Evolutionary conservation across 1,140 invertebrate genomes (phyloP), one percentile per base, ranked within the genome.

Genomic region (Manduca sexta): DNA sequence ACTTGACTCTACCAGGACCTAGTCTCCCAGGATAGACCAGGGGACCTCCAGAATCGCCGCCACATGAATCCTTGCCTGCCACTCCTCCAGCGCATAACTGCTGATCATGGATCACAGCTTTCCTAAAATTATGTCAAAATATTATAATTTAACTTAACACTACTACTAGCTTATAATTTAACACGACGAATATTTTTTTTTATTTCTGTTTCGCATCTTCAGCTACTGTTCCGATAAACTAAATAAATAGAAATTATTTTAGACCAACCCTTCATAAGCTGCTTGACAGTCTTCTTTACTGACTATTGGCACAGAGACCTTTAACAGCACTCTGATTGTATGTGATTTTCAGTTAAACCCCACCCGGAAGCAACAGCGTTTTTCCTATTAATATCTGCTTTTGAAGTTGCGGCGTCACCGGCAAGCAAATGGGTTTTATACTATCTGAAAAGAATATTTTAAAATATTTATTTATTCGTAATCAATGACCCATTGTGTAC

Each of bases 11-110:
- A 1, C 45, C 45, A 2, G 45, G 44, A 1, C 44, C 50, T 0
- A 60, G 46, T 6, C 37, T 42, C 1, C 72, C 80, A 1, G 79
- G 69, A 50, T 87, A 87, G 88, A 91, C 89, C 1, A 93, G 74
- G 0, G 91, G 91, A 2, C 91, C 91, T 0, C 91, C 91, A n/a
- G 89, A 90, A 49, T 92, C 91, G 2, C 90, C 90, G 0, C 86
- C 82, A 52, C 92, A 93, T 0, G 91, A 91, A 60, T 93, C 92
- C 21, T 77, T 85, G 2, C 83, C 74, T 3, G 63, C 66, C 3
- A 73, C 58, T 0, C 90, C 91, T 1, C 90, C 90, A 0, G 90
- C 90, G 49, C 91, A 92, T 11, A 92, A 49, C 57, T 92, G 91
- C 7, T 79, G 84, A 7, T 88, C 55, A 26, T 8, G 21, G 21